Evolutionary conservation across 2,888 invertebrate genomes (phyloP), one percentile per base, ranked within the genome.

Genomic region (Ecliptopera silaceata): DNA sequence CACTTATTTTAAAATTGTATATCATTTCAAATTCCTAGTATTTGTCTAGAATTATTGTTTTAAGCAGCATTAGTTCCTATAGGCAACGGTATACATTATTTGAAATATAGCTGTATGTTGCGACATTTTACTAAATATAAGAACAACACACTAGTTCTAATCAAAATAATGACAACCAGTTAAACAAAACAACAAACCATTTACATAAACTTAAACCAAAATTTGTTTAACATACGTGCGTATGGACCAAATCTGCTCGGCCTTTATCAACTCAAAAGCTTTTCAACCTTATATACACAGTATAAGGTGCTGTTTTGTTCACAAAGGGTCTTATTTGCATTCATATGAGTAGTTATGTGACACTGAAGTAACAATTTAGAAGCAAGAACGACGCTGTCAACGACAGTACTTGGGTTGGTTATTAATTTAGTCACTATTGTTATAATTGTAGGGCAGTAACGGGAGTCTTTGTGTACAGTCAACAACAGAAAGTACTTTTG

Each of bases 221-320:
- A 61, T 61, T 64, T 66, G 64, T 66, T 59, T 59, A 20, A 54
- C 46, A 63, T 54, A 61, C 63, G 61, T 63, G 64, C 57, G 56
- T 61, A 57, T 47, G 61, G 48, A 36, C 47, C 49, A 46, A 54
- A 63, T 61, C 56, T 61, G 34, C 42, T 47, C 49, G 50, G 34
- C 36, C 49, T 59, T 47, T 53, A 10, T 34, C 12, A 1, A 31
- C 20, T 20, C 4, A 20, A 13, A 5, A 17, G 20, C 13, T 20
- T 4, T 34, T 15, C 22, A 32, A 12, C n/a, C 44, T 5, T 56
- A 56, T 45, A 5, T 10, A 3, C 17, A n/a, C 26, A 5, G 20
- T 3, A 26, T 50, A 60, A 22, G 48, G 20, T 43, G 41, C 43
- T 46, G 22, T 53, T 53, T 60, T 11, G 15, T 42, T 29, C 5